Base-by-base conservation (phyloP, 1,140 invertebrate species). In the Branchinecta lindahli region DNA sequence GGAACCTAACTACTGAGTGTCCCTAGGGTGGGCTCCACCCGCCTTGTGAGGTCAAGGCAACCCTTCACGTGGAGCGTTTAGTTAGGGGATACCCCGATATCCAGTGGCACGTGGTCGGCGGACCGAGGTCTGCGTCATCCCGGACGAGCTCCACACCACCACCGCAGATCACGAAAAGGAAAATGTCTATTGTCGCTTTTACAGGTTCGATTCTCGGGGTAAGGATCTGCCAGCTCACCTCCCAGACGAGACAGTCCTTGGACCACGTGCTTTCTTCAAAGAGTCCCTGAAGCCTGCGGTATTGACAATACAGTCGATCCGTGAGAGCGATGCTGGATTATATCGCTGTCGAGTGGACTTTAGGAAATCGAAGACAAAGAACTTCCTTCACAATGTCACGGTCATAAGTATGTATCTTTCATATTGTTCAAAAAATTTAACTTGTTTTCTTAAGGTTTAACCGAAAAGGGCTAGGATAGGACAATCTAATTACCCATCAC, bases 311-410 rank as follows among this genome's bases (percentile, higher is more conserved):
- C 86, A 89, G 74, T 85, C 87, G 45, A 88, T 92, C 15, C 86
- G 88, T 74, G 81, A 81, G 72, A 85, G 86, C 72, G 92, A 94
- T 77, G 89, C 90, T 76, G 91, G 91, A 12, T 83, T 91, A 72
- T 94, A 93, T 77, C 82, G 91, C 69, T 94, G 91, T 78, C 83
- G 92, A 72, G 92, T 94, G 6, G 92, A 94, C 78, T 95, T 93
- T 79, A 87, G 86, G 75, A 91, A 92, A 76, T 91, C 91, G 9
- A 90, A 90, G 0, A 94, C 92, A 5, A 84, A 90, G 74, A 94
- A 94, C 79, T 90, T 87, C 77, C 87, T 91, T 80, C 89, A 94
- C 76, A 89, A 90, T 78, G 84, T 95, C 74, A 91, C 90, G 74
- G 90, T 94, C 73, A 92, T 93, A 78, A 90, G 92, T 95, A 83